phyloP scores from a whole-genome alignment of 2,888 invertebrate species.

The Chrysolina americana region DNA sequence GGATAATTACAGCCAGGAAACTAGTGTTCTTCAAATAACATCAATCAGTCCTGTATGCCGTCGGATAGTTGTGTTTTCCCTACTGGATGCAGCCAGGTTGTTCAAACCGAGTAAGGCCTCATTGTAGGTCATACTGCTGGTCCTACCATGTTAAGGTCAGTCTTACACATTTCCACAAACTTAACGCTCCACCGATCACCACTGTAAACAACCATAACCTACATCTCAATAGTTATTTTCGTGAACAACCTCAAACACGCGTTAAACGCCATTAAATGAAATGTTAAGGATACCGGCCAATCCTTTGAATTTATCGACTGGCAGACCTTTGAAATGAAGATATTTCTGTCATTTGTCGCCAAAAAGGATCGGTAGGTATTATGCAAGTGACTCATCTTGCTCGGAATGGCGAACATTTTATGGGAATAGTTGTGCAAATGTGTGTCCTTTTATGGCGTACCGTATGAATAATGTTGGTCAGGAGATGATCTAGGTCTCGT shows the following conservation, averaged over 20 bases:
- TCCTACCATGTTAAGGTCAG: not conserved
- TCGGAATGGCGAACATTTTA: conserved; percentile 21
- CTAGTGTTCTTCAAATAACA: too few relatives aligned
- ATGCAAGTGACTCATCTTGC: conserved; percentile 25
- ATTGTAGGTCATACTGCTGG: too few relatives aligned
- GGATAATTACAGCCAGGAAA: too few relatives aligned
- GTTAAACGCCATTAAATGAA: not conserved
- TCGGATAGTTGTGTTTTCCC: too few relatives aligned
- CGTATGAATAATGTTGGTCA: conserved; percentile 12
- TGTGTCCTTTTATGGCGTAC: conserved; percentile 22
- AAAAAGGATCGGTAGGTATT: conserved; percentile 24
- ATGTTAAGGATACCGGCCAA: conserved; percentile 22
- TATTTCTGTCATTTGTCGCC: conserved; percentile 31
- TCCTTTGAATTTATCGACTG: conserved; percentile 22
- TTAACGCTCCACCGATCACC: not conserved
- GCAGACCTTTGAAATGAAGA: conserved; percentile 27
- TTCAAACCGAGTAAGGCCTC: too few relatives aligned
- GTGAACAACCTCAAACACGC: not conserved
- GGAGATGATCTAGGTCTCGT: conserved; percentile 29
- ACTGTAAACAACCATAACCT: conserved; percentile 6
- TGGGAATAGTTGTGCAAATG: conserved; percentile 26
- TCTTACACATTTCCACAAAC: not conserved
- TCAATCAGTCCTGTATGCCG: too few relatives aligned
- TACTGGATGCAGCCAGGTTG: too few relatives aligned
- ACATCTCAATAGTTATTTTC: conserved; percentile 10